These are phyloP conservation scores for Mythimna lalbum DNA, from an alignment of 2,888 invertebrate genomes.

Conservation along the genomic window DNA sequence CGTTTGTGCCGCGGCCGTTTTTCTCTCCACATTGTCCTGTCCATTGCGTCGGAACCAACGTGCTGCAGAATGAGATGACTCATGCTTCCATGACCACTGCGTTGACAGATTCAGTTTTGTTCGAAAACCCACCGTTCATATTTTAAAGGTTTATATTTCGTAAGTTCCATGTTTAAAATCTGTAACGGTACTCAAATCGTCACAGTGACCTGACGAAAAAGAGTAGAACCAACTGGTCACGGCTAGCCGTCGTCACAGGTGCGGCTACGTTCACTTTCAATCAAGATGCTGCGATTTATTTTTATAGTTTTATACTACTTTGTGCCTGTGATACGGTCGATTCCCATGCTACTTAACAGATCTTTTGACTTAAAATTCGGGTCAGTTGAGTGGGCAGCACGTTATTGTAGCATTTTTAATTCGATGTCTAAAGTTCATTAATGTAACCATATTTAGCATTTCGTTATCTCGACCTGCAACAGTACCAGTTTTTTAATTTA, in stretches of 20 bases:
- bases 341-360: slow-evolving; percentile 55
- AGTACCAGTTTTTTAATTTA: slow-evolving; percentile 74
- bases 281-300: slow-evolving; percentile 77
- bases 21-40: slow-evolving; percentile 83
- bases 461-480: slow-evolving; percentile 62
- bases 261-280: slow-evolving; percentile 87
- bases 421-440: slow-evolving; percentile 59
- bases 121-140: slow-evolving; percentile 49
- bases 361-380: slow-evolving; percentile 45
- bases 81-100: slow-evolving; percentile 54
- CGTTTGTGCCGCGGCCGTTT: slow-evolving; percentile 74
- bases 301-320: slow-evolving; percentile 71
- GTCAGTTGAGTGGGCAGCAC: slow-evolving; percentile 39
- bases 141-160: slow-evolving; percentile 57
- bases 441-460: slow-evolving; percentile 58
- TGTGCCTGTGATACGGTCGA: slow-evolving; percentile 36
- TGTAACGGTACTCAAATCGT: slow-evolving; percentile 82
- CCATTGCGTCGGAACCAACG: slow-evolving; percentile 62
- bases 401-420: slow-evolving; percentile 28
- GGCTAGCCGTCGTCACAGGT: slow-evolving; percentile 81
- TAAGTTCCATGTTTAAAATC: slow-evolving; percentile 69
- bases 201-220: slow-evolving; percentile 84
- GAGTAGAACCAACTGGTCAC: slow-evolving; percentile 81
- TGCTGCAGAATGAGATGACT: slow-evolving; percentile 60
- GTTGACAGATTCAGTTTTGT: slow-evolving; percentile 63